Evolutionary conservation across 2,888 invertebrate species (phyloP).

Genomic region (Blomia tropicalis): DNA sequence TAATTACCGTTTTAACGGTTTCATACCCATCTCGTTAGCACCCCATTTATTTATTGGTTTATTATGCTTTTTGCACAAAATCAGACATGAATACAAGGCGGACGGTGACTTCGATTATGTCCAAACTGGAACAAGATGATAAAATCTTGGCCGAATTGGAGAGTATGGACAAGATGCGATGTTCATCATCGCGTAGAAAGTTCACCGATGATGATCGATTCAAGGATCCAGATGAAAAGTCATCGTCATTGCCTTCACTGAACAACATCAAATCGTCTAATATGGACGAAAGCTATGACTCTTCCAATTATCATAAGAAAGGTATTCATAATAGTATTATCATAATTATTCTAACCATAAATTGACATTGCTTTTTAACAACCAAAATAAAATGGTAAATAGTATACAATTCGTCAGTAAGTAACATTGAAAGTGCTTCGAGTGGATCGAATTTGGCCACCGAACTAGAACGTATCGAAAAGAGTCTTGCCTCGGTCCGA

Average conservation of each 20-base stretch:
- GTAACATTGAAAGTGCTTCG: background rate
- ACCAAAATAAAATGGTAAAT: background rate
- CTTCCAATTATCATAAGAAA: background rate
- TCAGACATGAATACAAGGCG: background rate
- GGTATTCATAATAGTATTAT: background rate
- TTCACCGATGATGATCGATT: background rate
- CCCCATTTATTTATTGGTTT: too few species aligned
- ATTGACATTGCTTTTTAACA: background rate
- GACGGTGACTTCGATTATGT: too few species aligned
- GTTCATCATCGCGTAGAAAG: background rate
- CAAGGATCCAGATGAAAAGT: background rate
- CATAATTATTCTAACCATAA: background rate
- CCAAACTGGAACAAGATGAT: constrained; percentile 68
- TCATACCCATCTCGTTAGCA: too few species aligned
- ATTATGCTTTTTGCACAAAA: too few species aligned
- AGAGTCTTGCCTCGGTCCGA: background rate
- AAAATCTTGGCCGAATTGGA: constrained; percentile 70
- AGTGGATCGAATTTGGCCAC: background rate
- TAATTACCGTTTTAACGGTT: too few species aligned
- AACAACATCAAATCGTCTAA: background rate
- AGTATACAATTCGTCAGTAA: background rate
- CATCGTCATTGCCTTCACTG: constrained; percentile 16
- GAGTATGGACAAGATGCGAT: constrained; percentile 29
- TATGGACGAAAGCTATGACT: background rate
- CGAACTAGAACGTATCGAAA: background rate